Conservation (phyloP, 2,888 invertebrate species). For the Eristalis arbustorum region DNA sequence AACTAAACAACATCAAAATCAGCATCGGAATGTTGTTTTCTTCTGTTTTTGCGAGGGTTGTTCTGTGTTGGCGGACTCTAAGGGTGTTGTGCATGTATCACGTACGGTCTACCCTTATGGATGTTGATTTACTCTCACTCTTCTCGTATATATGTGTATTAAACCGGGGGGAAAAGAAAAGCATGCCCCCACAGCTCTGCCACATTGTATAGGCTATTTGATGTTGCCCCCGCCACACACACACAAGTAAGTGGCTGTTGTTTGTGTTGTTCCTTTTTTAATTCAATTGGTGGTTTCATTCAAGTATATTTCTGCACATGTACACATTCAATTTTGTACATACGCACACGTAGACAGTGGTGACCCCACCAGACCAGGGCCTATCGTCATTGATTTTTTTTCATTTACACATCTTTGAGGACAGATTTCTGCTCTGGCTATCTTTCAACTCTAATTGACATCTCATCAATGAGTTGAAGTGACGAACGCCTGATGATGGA, state of each 20-base stretch:
- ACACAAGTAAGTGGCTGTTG: background rate
- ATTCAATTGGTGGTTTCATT: conserved; percentile 19
- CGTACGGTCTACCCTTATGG: background rate
- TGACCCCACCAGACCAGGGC: background rate
- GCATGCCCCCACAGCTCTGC: background rate
- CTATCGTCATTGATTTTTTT: conserved; percentile 12
- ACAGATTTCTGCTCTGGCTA: conserved; percentile 8
- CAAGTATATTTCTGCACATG: background rate
- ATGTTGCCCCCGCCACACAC: background rate
- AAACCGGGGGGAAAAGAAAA: background rate
- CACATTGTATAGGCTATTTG: background rate
- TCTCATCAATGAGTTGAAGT: conserved; percentile 28
- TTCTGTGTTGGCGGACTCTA: background rate
- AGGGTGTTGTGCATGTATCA: background rate
- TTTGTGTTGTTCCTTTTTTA: background rate
- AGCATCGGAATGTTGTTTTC: background rate
- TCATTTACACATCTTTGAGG: conserved; percentile 10
- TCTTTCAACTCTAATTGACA: conserved; percentile 33
- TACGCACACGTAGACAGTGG: background rate
- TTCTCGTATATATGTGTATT: no score
- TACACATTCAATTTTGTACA: background rate
- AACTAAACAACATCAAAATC: background rate
- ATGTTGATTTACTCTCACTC: background rate
- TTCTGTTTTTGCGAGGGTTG: conserved; percentile 9
- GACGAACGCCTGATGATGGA: background rate